These are phyloP conservation scores for Danaus chrysippus DNA, from an alignment of 2,888 invertebrate genomes.

Conservation along the genomic window DNA sequence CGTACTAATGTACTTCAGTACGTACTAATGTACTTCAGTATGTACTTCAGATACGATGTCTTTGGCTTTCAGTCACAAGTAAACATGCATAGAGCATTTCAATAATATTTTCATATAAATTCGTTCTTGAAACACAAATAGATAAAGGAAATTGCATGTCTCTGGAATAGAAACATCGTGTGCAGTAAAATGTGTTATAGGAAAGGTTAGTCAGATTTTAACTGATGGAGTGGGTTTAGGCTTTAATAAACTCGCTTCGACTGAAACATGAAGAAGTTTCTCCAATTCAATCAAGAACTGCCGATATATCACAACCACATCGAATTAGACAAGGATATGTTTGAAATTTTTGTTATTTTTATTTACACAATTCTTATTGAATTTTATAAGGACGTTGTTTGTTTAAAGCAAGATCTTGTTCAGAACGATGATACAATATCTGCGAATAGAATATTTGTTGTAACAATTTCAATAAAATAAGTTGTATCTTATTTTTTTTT, in stretches of 20 bases:
- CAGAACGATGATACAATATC: no score
- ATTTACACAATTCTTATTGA: neutral
- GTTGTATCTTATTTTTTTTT: no score
- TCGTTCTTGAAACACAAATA: neutral
- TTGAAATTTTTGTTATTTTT: neutral
- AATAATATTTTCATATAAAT: slow-evolving; percentile 6
- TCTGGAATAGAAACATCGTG: neutral
- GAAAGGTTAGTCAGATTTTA: slow-evolving; percentile 9
- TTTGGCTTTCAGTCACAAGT: neutral
- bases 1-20: slow-evolving; percentile 4
- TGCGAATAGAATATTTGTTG: no score
- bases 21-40: slow-evolving; percentile 4
- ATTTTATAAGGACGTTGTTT: neutral
- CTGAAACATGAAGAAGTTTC: slow-evolving; percentile 22
- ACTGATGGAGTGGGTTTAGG: slow-evolving; percentile 14
- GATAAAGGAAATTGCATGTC: slow-evolving; percentile 4
- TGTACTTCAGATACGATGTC: neutral
- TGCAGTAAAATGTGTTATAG: slow-evolving; percentile 14
- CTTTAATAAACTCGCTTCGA: slow-evolving; percentile 16
- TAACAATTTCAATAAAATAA: no score
- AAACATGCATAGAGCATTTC: neutral
- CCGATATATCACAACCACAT: slow-evolving; percentile 11
- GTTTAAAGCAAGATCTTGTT: neutral
- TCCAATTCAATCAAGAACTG: slow-evolving; percentile 20
- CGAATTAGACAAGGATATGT: neutral